Base-by-base conservation (phyloP, 2,113 vertebrate species). In the Amia ocellicauda region DNA sequence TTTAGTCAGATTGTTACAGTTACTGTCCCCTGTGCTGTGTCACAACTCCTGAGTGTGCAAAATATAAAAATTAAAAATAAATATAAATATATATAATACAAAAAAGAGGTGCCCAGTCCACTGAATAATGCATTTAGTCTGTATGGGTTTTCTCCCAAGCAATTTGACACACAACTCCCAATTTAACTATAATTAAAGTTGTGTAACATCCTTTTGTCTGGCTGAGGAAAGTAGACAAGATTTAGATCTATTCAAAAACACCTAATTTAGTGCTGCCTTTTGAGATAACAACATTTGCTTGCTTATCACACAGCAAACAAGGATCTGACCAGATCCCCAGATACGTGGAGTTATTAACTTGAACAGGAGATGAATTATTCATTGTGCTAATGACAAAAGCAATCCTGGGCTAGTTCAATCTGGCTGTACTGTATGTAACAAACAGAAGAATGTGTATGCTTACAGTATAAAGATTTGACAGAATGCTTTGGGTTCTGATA, bases 281-380 rank as follows among this genome's bases (percentile, higher is more conserved):
- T 59, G 62, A 71, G 62, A 75, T 71, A 57, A 66, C 69, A 68
- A 61, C 40, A 64, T 66, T 50, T 19, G 52, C 66, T 64, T 63
- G 69, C 75, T 70, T 74, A 73, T 70, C 77, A 69, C 66, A 64
- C 60, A 63, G 61, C 71, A 74, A 74, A 77, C 71, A 74, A 74
- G 63, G 56, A 65, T 61, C 69, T 57, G 53, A 70, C 42, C 68
- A 50, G 49, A 67, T 70, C 68, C 70, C 71, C 63, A 64, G 69
- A 70, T 73, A 71, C 65, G 54, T 56, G 57, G 49, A 72, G 62
- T 71, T 76, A 74, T 71, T 74, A 78, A 71, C 71, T 76, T 66
- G 62, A 72, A 74, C 74, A 74, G 71, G 52, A 55, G 58, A 70
- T 76, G 69, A 69, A 78, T 80, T 68, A 80, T 76, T 76, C 69